Evolutionary conservation across 2,113 vertebrate genomes (phyloP).

Genomic region (Naja naja): DNA sequence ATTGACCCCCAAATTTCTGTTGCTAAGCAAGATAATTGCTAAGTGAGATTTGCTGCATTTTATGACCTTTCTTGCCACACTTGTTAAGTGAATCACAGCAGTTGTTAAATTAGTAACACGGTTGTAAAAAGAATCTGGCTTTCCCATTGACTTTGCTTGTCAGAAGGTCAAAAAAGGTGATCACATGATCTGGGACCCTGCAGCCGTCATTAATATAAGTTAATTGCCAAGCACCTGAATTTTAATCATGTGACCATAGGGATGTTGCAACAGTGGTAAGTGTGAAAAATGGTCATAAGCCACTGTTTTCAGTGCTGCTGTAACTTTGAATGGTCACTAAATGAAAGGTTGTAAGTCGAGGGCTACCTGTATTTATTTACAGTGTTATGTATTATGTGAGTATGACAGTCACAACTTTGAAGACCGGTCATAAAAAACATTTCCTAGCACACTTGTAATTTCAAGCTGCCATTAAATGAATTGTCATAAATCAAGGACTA

Average conservation of each 20-base stretch:
- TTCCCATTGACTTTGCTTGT: not conserved
- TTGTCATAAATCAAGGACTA: not conserved
- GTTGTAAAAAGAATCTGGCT: not conserved
- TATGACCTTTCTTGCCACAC: not conserved
- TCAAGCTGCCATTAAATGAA: not conserved
- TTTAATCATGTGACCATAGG: not conserved
- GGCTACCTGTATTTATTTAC: not conserved
- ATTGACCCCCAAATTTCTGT: not conserved
- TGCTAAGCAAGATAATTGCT: not conserved
- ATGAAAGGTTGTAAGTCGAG: fast-evolving
- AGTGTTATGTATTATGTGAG: not conserved
- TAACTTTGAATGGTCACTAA: not conserved
- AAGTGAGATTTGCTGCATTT: not conserved
- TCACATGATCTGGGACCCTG: not conserved
- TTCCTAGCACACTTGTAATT: not conserved
- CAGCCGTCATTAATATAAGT: not conserved
- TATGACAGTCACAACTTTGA: not conserved
- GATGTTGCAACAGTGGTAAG: not conserved
- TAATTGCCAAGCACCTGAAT: not conserved
- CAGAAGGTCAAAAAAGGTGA: not conserved
- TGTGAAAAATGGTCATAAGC: not conserved
- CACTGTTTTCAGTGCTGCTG: not conserved
- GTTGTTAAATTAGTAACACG: not conserved
- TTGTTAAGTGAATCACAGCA: not conserved
- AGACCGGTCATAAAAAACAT: not conserved